Evolutionary conservation across 30 jellyfish, hydroid and myxozoan species (phyloP), one percentile per base, ranked within the genome.

Genomic region (Turritopsis dohrnii): DNA sequence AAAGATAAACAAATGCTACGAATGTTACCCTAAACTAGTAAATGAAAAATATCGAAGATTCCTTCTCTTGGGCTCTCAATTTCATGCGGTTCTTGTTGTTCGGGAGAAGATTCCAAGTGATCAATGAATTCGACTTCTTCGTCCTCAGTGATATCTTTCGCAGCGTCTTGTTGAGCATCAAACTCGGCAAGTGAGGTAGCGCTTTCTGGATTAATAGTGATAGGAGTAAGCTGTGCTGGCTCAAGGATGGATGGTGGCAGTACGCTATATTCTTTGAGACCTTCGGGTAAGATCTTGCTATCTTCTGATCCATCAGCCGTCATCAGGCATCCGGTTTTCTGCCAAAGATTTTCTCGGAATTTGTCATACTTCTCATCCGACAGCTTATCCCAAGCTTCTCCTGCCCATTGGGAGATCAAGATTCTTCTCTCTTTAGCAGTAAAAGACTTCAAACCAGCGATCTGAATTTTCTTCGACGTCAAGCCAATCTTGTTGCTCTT

Each of bases 321-420:
- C 84, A 76, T 25, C 29, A 76, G 79, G 26, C 84, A 76, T 76
- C 84, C 84, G 21, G 79, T 76, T 76, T 76, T 76, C 79, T 76
- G 84, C 80, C 77, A 76, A 25, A 76, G n/a, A 20, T 41, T 76
- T 24, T 76, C 77, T 76, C 84, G 84, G 79, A 76, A 80, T 52
- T 22, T 23, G 54, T 1, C 87, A 80, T 80, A 65, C 86, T 65
- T 80, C 54, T 80, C 85, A 23, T 80, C 52, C 18, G 85, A 25
- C 53, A 80, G 87, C 52, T n/a, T 80, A 23, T 80, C 85, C 85
- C 87, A 80, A 18, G 84, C 54, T 65, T 80, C 86, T 41, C 87
- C 87, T 20, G 86, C 30, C 87, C 52, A 80, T 18, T 80, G 52
- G 18, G 87, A 18, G n/a, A 80, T 80, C 1, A 80, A 1, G 18